phyloP scores from a whole-genome alignment of 2,888 invertebrate species.

The Saturnia japonica region DNA sequence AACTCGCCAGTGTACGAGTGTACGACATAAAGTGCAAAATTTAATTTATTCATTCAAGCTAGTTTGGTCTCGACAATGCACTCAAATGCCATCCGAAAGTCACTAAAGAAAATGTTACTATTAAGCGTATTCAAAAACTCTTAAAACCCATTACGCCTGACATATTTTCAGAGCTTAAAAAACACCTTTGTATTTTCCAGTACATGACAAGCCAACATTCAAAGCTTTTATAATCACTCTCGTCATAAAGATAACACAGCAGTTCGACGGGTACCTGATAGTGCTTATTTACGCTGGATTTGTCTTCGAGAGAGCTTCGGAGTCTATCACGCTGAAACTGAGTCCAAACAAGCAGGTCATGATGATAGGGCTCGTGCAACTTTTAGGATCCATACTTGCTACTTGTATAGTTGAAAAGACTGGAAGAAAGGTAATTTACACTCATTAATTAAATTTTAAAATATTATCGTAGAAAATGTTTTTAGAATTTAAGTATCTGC shows the following conservation, averaged over 20 bases:
- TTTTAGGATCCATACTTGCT: slow-evolving; percentile 65
- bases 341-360: slow-evolving; percentile 74
- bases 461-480: background rate
- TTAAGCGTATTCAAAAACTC: no score
- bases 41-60: no score
- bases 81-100: no score
- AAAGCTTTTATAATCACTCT: slow-evolving; percentile 73
- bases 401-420: slow-evolving; percentile 73
- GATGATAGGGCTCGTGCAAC: slow-evolving; percentile 67
- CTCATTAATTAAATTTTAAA: background rate
- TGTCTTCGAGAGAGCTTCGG: slow-evolving; percentile 67
- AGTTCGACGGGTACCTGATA: slow-evolving; percentile 74
- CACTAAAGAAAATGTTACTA: no score
- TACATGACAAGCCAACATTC: slow-evolving; percentile 63
- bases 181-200: slow-evolving; percentile 44
- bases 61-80: no score
- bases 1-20: no score
- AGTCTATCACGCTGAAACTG: slow-evolving; percentile 57
- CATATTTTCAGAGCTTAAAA: background rate
- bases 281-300: slow-evolving; percentile 72
- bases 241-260: slow-evolving; percentile 72
- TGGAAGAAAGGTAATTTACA: slow-evolving; percentile 63
- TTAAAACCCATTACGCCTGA: no score
- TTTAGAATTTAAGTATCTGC: no score
- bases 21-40: no score